Conservation (phyloP, 2,797 vertebrate species). For the Sphenopsis melanotis region DNA sequence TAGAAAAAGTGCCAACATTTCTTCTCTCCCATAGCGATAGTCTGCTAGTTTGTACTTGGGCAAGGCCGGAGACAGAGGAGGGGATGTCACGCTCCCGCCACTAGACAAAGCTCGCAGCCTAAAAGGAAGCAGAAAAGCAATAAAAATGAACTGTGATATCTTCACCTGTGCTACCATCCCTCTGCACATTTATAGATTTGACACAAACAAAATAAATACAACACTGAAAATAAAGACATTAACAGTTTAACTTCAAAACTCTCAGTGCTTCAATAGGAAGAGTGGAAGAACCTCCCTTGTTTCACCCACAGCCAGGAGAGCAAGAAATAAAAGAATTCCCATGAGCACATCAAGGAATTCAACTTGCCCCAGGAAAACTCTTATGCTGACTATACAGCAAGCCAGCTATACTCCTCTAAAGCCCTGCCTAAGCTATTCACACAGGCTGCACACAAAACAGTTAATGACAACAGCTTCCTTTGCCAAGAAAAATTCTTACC, state of each 20-base stretch:
- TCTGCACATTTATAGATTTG: background rate
- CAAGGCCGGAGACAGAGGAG: constrained; percentile 95
- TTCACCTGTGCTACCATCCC: background rate
- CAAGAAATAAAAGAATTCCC: background rate
- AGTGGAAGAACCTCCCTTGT: background rate
- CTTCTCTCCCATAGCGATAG: constrained; percentile 98
- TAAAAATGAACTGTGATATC: background rate
- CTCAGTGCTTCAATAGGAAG: background rate
- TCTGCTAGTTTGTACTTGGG: constrained; percentile 99
- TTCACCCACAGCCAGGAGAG: background rate
- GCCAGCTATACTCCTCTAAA: background rate
- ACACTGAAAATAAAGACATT: background rate
- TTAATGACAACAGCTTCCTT: background rate
- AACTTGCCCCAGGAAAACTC: background rate
- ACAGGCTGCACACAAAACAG: background rate
- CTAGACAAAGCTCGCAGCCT: constrained; percentile 98
- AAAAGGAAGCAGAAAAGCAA: background rate
- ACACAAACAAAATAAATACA: background rate
- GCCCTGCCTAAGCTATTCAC: background rate
- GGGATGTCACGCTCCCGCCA: constrained; percentile 88
- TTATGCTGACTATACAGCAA: background rate
- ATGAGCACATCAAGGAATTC: background rate
- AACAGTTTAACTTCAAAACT: background rate
- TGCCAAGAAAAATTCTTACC: background rate
- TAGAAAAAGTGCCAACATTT: constrained; percentile 99